Evolutionary conservation across 2,113 vertebrate species (phyloP).

Genomic region (Oreochromis tanganicae): DNA sequence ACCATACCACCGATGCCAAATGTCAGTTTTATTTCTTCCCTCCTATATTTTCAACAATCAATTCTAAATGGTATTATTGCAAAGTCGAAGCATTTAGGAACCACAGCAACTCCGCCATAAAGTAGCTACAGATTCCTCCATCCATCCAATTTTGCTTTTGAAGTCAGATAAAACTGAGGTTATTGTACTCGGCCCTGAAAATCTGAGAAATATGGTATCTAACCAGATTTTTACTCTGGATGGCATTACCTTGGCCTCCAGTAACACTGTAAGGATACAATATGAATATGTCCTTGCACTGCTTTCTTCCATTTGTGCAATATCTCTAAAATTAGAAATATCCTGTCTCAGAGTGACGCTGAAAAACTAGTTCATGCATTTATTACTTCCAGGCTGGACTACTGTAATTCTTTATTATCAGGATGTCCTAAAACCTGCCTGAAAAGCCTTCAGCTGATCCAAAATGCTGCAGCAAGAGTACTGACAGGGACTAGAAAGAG

Average conservation of each 20-base stretch:
- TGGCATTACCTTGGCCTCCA: background rate
- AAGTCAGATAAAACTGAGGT: background rate
- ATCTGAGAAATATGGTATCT: background rate
- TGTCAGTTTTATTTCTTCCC: background rate
- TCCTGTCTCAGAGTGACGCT: rapidly evolving
- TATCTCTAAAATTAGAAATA: rapidly evolving
- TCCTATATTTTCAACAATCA: background rate
- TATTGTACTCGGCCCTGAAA: background rate
- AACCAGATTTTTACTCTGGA: rapidly evolving
- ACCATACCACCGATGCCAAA: background rate
- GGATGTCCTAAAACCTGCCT: too few relatives aligned
- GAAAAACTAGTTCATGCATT: background rate
- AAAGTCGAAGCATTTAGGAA: background rate
- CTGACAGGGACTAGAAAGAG: too few relatives aligned
- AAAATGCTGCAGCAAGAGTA: too few relatives aligned
- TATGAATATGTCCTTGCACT: rapidly evolving
- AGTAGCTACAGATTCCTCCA: background rate
- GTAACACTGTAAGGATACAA: rapidly evolving
- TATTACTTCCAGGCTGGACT: rapidly evolving
- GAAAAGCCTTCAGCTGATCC: too few relatives aligned
- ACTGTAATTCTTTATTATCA: background rate
- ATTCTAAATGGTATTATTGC: background rate
- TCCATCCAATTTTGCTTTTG: background rate
- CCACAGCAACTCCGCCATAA: background rate
- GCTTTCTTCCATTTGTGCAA: rapidly evolving